Evolutionary conservation across 2,888 invertebrate species (phyloP).

Genomic region (Zhuqinia jingwanae): DNA sequence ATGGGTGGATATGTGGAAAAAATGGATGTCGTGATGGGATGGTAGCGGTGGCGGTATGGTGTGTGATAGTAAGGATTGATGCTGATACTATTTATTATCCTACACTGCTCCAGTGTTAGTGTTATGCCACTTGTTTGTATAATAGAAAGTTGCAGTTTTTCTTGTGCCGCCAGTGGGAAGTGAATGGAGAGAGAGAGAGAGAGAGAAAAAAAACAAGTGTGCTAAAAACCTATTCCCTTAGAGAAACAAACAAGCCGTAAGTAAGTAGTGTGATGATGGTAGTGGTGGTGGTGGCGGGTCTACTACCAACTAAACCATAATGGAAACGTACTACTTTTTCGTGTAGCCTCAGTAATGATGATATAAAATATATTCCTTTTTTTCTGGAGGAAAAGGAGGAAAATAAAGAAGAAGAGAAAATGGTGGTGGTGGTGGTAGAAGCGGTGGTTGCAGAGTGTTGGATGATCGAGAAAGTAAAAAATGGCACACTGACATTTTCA

Average conservation of each 20-base stretch:
- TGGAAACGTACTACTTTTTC: background rate
- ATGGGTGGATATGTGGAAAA: background rate
- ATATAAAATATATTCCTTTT: conserved; percentile 24
- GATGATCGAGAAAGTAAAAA: conserved; percentile 8
- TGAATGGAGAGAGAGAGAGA: background rate
- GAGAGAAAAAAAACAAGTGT: background rate
- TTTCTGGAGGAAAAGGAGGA: too few relatives aligned
- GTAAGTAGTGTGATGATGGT: background rate
- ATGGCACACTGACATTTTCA: conserved; percentile 30
- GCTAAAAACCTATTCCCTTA: conserved; percentile 1
- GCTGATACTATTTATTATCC: background rate
- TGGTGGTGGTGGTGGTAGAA: too few relatives aligned
- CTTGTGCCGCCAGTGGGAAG: background rate
- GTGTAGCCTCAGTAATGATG: background rate
- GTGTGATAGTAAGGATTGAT: background rate
- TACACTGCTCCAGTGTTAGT: background rate
- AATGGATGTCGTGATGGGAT: too few relatives aligned
- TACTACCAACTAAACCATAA: background rate
- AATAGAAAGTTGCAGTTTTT: background rate
- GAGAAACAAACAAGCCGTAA: background rate
- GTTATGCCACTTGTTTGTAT: background rate
- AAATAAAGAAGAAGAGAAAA: background rate
- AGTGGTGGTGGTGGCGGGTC: background rate
- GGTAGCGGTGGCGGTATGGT: background rate
- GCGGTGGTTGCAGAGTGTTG: too few relatives aligned